Evolutionary conservation across 2,888 invertebrate genomes (phyloP).

Genomic region (Conchocele bisecta): DNA sequence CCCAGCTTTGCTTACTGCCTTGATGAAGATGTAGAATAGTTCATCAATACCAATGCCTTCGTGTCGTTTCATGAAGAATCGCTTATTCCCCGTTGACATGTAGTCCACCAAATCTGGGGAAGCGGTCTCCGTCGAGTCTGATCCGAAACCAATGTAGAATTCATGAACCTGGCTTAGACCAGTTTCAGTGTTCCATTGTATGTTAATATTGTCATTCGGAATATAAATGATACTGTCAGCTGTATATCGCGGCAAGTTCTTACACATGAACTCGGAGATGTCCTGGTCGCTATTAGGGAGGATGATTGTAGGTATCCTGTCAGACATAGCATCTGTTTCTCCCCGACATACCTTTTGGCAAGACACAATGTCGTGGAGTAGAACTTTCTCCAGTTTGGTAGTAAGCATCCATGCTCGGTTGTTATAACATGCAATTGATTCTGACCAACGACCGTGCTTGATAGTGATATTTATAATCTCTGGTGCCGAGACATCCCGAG

Average conservation of each 20-base stretch:
- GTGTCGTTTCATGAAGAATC: constrained; percentile 39
- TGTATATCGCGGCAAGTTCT: constrained; percentile 1
- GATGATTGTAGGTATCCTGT: constrained; percentile 12
- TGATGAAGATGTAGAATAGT: constrained; percentile 52
- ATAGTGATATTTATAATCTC: constrained; percentile 45
- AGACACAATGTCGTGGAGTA: constrained; percentile 11
- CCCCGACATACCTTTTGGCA: no score
- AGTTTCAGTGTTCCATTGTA: constrained; percentile 53
- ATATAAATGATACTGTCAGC: constrained; percentile 38
- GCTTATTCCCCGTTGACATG: constrained; percentile 33
- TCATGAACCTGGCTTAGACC: constrained; percentile 59
- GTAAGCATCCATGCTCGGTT: constrained; percentile 42
- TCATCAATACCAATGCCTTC: constrained; percentile 43
- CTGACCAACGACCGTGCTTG: constrained; percentile 35
- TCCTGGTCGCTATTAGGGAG: constrained; percentile 5
- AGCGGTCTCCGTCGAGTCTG: not conserved
- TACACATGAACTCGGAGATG: constrained; percentile 32
- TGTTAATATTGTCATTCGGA: constrained; percentile 49
- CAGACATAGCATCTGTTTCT: no score
- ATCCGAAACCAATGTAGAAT: constrained; percentile 55
- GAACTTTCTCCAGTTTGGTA: constrained; percentile 29
- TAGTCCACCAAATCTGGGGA: constrained; percentile 49
- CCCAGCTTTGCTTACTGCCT: constrained; percentile 55
- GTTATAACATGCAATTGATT: constrained; percentile 51
- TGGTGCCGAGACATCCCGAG: constrained; percentile 58